Evolutionary conservation across 2,888 invertebrate species (phyloP).

Genomic region (Andrena praecox): DNA sequence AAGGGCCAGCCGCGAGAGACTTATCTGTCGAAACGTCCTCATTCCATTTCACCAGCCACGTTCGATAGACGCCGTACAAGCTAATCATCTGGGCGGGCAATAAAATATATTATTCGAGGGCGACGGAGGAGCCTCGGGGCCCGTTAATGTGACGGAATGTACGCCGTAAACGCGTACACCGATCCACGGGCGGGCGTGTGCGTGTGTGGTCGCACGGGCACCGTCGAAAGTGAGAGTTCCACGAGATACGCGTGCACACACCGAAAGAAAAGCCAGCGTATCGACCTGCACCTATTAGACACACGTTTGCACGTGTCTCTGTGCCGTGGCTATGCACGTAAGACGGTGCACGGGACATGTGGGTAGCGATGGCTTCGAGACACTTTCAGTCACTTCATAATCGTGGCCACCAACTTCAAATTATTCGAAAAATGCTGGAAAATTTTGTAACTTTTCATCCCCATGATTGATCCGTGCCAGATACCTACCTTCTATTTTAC

Average conservation of each 20-base stretch:
- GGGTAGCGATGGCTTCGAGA: slow-evolving; percentile 1
- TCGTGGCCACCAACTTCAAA: not conserved
- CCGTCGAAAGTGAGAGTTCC: slow-evolving; percentile 73
- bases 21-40: slow-evolving; percentile 56
- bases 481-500: no score
- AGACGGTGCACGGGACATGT: not conserved
- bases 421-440: no score
- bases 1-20: slow-evolving; percentile 35
- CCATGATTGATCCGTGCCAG: no score
- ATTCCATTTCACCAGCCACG: slow-evolving; percentile 51
- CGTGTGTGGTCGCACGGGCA: slow-evolving; percentile 55
- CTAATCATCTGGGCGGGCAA: slow-evolving; percentile 50
- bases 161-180: slow-evolving; percentile 34
- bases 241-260: slow-evolving; percentile 46
- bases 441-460: no score
- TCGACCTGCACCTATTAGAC: slow-evolving; percentile 24
- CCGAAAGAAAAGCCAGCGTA: slow-evolving; percentile 34
- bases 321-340: not conserved
- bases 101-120: slow-evolving; percentile 51
- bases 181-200: slow-evolving; percentile 3
- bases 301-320: not conserved
- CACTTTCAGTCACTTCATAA: not conserved
- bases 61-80: slow-evolving; percentile 49
- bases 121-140: slow-evolving; percentile 24
- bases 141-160: slow-evolving; percentile 46